These are phyloP conservation scores for Rhopalosiphum maidis DNA, from an alignment of 1,140 invertebrate species.

Conservation along the genomic window DNA sequence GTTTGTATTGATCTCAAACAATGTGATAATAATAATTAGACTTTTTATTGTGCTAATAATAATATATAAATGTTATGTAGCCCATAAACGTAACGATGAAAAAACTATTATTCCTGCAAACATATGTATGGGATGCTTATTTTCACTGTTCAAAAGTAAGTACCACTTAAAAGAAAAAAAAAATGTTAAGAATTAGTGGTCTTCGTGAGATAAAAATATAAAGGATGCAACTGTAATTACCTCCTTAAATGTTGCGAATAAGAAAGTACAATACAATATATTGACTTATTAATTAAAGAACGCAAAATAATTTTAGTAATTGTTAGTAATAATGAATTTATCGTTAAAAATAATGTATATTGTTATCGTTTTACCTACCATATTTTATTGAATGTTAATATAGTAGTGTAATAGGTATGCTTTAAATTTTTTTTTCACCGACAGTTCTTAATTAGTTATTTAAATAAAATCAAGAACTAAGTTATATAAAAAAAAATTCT, in stretches of 20 bases:
- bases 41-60: not conserved
- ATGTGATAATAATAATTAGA: constrained; percentile 11
- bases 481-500: not conserved
- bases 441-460: not conserved
- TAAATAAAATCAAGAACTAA: not conserved
- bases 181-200: not conserved
- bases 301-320: not conserved
- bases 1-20: not conserved
- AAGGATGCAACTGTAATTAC: not conserved
- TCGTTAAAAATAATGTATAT: too few relatives aligned
- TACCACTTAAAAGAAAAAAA: not conserved
- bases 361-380: too few relatives aligned
- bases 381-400: too few relatives aligned
- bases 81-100: not conserved
- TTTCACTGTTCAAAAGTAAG: not conserved
- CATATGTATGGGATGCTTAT: not conserved
- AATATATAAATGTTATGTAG: constrained; percentile 13
- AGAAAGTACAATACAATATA: not conserved
- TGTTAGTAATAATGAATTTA: too few relatives aligned
- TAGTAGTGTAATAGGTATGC: not conserved
- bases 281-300: not conserved
- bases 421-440: too few relatives aligned
- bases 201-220: not conserved
- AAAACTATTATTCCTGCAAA: not conserved
- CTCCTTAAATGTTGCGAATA: not conserved